A percentile compares a stretch with the other conserved stretches of the same genome.
These are phyloP conservation scores for Spea hammondii DNA, from an alignment of 2,797 vertebrate species.

Conservation along the genomic window DNA sequence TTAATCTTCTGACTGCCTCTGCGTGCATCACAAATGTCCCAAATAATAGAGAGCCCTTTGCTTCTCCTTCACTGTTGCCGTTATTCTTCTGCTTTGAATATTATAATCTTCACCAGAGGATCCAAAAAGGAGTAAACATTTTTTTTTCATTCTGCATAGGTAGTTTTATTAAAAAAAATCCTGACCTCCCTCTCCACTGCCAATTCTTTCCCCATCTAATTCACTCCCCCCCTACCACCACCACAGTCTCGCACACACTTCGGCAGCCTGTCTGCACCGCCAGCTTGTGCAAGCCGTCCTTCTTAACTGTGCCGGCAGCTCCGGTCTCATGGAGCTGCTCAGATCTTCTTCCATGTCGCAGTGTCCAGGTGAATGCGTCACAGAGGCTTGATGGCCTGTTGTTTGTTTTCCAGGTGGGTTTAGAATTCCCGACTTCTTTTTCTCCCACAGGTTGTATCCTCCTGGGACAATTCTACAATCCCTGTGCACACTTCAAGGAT, in stretches of 20 bases:
- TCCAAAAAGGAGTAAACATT: conserved; percentile 64
- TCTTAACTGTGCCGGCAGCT: conserved; percentile 2
- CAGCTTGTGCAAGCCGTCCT: conserved; percentile 5
- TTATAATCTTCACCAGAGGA: conserved; percentile 69
- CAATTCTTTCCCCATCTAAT: conserved; percentile 38
- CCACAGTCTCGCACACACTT: conserved; percentile 52
- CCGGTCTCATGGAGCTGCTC: conserved; percentile 2
- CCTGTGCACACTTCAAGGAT: neutral
- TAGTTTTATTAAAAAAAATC: conserved; percentile 50
- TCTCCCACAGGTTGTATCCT: conserved; percentile 44
- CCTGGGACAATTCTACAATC: conserved; percentile 13
- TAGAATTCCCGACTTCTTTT: conserved; percentile 65
- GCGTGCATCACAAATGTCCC: conserved; percentile 90
- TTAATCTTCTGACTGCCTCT: conserved; percentile 98
- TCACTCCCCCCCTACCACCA: conserved; percentile 47
- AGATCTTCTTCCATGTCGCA: conserved; percentile 40
- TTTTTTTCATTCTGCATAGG: conserved; percentile 57
- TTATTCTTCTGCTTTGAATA: conserved; percentile 70
- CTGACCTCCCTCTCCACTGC: conserved; percentile 38
- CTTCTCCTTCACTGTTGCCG: conserved; percentile 68
- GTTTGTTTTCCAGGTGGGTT: conserved; percentile 71
- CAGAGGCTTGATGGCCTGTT: conserved; percentile 52
- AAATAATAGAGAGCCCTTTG: conserved; percentile 87
- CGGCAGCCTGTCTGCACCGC: conserved; percentile 62
- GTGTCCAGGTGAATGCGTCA: conserved; percentile 56